Conservation (phyloP, 2,797 vertebrate species). For the Silurus lanzhouensis region DNA sequence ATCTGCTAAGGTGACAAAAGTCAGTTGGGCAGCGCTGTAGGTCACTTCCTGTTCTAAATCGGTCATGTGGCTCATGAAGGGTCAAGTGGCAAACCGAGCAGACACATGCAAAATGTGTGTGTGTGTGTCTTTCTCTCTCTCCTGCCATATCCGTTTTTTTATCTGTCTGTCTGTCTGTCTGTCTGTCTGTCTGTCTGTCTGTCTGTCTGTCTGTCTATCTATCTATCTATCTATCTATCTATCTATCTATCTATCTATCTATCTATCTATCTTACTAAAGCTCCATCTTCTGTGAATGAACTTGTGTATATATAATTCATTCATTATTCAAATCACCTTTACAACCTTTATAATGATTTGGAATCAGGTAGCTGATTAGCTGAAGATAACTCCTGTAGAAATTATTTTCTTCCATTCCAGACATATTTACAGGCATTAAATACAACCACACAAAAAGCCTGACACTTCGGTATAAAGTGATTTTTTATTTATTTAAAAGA, state of each 20-base stretch:
- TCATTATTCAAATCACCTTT: background rate
- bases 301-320: background rate
- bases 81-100: background rate
- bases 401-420: background rate
- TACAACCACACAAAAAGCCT: background rate
- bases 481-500: background rate
- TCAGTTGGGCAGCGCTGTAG: background rate
- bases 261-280: background rate
- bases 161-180: background rate
- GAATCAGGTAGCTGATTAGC: background rate
- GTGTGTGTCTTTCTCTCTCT: background rate
- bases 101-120: background rate
- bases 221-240: background rate
- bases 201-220: background rate
- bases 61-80: background rate
- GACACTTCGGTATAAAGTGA: background rate
- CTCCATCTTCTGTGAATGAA: background rate
- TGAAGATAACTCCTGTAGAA: background rate
- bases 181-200: background rate
- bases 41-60: background rate
- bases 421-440: background rate
- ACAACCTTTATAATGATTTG: background rate
- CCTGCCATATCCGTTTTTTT: too few species aligned
- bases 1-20: background rate
- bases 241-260: too few species aligned